phyloP scores from a whole-genome alignment of 1,140 invertebrate species.

The Pristionchus pacificus region DNA sequence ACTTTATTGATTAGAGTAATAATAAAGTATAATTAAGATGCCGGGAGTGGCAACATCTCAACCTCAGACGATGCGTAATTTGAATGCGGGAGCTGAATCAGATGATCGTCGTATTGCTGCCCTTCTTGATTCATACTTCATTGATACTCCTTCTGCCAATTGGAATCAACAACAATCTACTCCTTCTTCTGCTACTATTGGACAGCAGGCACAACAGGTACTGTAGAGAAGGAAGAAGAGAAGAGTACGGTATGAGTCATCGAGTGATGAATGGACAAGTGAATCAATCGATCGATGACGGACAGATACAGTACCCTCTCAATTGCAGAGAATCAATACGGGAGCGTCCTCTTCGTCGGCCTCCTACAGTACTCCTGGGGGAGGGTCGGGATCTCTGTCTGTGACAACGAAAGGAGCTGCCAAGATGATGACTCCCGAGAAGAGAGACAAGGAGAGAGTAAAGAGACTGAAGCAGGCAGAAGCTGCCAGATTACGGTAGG shows the following conservation, averaged over 20 bases:
- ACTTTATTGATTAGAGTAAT: not conserved
- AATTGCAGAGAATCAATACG: not conserved
- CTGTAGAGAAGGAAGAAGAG: not conserved
- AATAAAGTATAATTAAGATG: not conserved
- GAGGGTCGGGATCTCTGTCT: conserved; percentile 7
- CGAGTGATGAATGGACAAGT: not conserved
- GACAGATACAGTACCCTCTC: not conserved
- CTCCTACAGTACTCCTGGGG: not conserved
- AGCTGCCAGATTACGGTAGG: conserved; percentile 24
- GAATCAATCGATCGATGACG: not conserved
- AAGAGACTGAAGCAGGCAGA: conserved; percentile 36
- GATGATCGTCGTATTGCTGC: not conserved
- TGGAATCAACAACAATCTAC: no score
- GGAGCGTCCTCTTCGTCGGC: not conserved
- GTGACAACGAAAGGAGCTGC: not conserved
- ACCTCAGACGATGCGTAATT: not conserved
- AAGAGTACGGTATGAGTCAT: not conserved
- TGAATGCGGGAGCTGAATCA: not conserved
- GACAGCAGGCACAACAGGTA: not conserved
- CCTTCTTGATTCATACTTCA: not conserved
- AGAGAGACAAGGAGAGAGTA: conserved; percentile 32
- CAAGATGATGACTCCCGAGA: conserved; percentile 23
- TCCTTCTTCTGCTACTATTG: no score
- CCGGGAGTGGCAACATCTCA: not conserved
- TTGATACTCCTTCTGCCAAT: not conserved